Conservation (phyloP, 2,797 vertebrate genomes). For the Ptychobarbus kaznakovi region DNA sequence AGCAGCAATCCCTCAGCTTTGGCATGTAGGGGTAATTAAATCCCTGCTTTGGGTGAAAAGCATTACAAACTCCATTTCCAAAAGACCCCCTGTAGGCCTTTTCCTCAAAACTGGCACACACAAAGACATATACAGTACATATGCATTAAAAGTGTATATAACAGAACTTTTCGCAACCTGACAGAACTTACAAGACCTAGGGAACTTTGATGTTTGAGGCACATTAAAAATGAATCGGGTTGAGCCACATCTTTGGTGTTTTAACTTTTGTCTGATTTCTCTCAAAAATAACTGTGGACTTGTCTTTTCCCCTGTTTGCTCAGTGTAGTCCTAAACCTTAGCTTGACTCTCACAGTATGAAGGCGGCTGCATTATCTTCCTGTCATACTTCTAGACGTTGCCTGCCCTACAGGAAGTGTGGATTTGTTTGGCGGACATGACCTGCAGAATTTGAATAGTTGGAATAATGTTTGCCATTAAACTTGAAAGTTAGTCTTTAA, state of each 20-base stretch:
- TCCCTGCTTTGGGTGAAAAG: constrained; percentile 14
- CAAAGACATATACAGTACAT: background rate
- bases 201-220: constrained; percentile 1
- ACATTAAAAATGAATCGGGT: constrained; percentile 14
- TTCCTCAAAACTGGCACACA: background rate
- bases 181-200: background rate
- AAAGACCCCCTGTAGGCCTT: background rate
- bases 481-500: background rate
- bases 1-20: constrained; percentile 3
- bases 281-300: background rate
- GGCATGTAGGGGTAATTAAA: constrained; percentile 35
- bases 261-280: background rate
- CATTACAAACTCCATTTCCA: background rate
- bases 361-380: background rate
- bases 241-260: background rate
- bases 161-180: background rate
- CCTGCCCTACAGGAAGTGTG: constrained; percentile 6
- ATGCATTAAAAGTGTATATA: background rate
- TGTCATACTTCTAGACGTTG: background rate
- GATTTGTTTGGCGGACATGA: background rate
- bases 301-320: background rate
- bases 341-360: background rate
- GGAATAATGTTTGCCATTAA: background rate
- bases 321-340: background rate
- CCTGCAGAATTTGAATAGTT: background rate